Evolutionary conservation across 1,140 invertebrate genomes (phyloP), one percentile per base, ranked within the genome.

Genomic region (Micrasema longulum): DNA sequence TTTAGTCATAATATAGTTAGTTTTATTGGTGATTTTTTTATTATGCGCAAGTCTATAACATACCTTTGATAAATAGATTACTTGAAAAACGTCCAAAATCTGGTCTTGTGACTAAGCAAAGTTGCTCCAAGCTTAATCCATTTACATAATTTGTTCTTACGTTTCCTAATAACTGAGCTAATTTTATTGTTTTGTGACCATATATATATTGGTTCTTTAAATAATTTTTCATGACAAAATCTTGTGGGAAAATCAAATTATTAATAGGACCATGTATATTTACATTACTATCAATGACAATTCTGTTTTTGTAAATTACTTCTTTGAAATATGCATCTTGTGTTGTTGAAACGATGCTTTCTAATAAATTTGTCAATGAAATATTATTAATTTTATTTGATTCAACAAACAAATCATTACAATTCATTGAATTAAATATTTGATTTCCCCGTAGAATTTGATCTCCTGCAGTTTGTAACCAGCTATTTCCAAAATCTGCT

Each of bases 151-250:
- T 53, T 12, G 80, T 75, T 36, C 45, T 41, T 53, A 78, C 74
- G 10, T 73, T 69, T 26, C 77, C 78, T 22, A 50, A 60, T 12
- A 79, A 74, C 1, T 75, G 70, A 5, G 81, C 60, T 48, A 73
- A 60, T 48, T 64, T 65, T 6, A 75, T n/a, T 36, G 16, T 72
- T 60, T 72, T 75, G 22, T 64, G 18, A 12, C 73, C 73, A 41
- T 12, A 16, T n/a, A 72, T 41, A 18, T 41, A 10, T 23, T 68
- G 26, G 16, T 23, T 16, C 3, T 9, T 47, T 1, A 10, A 26
- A 31, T 38, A 23, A 66, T 16, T 52, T 45, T 62, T 62, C 6
- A 69, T 1, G 9, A 75, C 20, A 12, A 75, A 67, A 70, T 72
- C 62, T 41, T 52, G 10, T n/a, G 74, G 65, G 9, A 67, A 1